phyloP scores from a whole-genome alignment of 2,888 invertebrate species.

The Orthosia incerta region DNA sequence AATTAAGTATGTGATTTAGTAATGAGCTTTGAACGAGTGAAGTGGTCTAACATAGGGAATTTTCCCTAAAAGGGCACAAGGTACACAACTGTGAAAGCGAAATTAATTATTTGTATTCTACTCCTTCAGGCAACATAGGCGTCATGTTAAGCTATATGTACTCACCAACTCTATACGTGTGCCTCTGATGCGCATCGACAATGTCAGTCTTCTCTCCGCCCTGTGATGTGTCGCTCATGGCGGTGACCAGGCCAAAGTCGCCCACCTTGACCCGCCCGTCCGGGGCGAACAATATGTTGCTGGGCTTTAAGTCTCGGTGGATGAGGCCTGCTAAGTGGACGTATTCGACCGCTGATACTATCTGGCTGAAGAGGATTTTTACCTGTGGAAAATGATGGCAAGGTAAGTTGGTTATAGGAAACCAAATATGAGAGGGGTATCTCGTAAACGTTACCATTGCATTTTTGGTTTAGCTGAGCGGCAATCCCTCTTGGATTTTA shows the following conservation, averaged over 20 bases:
- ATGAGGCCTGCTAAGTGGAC: conserved; percentile 98
- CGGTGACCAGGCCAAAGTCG: conserved; percentile 99
- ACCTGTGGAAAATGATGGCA: conserved; percentile 78
- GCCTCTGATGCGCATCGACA: conserved; percentile 82
- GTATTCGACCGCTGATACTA: conserved; percentile 98
- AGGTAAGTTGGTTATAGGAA: too few relatives aligned
- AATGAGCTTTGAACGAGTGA: too few relatives aligned
- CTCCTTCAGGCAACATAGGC: too few relatives aligned
- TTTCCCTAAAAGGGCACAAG: too few relatives aligned
- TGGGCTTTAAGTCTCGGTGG: conserved; percentile 98
- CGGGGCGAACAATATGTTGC: conserved; percentile 95
- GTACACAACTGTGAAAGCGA: too few relatives aligned
- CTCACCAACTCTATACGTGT: conserved; percentile 93
- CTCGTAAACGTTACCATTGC: too few relatives aligned
- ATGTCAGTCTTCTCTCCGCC: conserved; percentile 73
- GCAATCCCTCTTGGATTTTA: too few relatives aligned
- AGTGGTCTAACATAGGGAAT: too few relatives aligned
- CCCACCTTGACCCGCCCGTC: conserved; percentile 98
- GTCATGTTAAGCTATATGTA: too few relatives aligned
- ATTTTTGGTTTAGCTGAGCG: too few relatives aligned
- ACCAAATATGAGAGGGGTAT: too few relatives aligned
- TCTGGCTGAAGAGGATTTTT: conserved; percentile 95
- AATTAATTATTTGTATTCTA: not conserved
- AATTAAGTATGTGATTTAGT: too few relatives aligned
- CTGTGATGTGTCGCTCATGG: conserved; percentile 90